A percentile compares a stretch with the other conserved stretches of the same genome.
Evolutionary conservation across 2,113 vertebrate species (phyloP).

Genomic region (Brienomyrus brachyistius): DNA sequence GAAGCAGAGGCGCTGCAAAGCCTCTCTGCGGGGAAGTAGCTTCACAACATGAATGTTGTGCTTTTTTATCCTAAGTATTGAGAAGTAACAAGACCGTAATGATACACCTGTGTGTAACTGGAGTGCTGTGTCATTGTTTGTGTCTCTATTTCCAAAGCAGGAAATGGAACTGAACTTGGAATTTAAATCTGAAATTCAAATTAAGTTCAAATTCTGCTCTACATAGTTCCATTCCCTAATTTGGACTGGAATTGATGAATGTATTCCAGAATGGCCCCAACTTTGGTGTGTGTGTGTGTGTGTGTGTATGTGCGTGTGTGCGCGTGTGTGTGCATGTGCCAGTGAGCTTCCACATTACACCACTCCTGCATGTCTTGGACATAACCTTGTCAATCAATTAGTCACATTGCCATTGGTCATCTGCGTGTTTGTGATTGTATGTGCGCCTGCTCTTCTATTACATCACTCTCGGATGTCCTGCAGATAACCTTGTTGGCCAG

Average conservation of each 20-base stretch:
- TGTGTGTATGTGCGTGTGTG: neutral
- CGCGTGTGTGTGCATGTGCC: too few species aligned
- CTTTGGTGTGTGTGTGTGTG: neutral
- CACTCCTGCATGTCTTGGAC: neutral
- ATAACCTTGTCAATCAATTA: neutral
- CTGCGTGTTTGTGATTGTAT: neutral
- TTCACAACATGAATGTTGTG: neutral
- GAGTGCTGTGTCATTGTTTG: neutral
- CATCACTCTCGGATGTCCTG: constrained; percentile 13
- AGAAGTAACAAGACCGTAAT: neutral
- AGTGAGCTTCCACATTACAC: neutral
- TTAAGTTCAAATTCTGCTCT: too few species aligned
- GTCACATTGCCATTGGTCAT: neutral
- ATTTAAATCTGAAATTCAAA: too few species aligned
- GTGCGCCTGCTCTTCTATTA: neutral
- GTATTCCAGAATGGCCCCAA: too few species aligned
- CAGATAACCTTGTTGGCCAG: neutral
- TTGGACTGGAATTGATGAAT: too few species aligned
- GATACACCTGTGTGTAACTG: neutral
- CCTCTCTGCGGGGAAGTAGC: neutral
- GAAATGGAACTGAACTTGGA: too few species aligned
- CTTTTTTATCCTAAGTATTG: neutral
- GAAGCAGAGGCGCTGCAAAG: neutral
- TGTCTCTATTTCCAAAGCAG: neutral
- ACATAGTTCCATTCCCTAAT: too few species aligned